Percentiles rank a stretch among this genome's conserved stretches.
Evolutionary conservation across 1,140 invertebrate species (phyloP).

Genomic region (Schmidtea mediterranea): DNA sequence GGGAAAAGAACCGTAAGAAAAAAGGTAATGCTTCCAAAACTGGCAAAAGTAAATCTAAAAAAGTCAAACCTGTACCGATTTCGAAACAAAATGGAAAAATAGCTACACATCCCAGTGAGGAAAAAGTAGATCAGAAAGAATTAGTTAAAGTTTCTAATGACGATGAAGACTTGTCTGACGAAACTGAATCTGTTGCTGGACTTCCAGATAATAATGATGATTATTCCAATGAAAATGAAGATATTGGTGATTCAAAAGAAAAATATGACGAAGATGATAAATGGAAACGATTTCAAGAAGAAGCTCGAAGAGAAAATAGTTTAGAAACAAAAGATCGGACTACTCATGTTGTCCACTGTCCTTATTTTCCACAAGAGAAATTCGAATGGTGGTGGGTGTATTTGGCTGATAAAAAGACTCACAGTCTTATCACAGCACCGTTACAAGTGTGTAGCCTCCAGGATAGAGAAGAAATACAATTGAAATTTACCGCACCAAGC

Average conservation of each 20-base stretch:
- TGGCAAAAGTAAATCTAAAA: no score
- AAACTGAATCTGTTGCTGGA: no score
- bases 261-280: background rate
- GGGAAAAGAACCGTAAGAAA: no score
- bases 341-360: constrained; percentile 72
- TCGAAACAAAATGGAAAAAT: no score
- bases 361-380: constrained; percentile 75
- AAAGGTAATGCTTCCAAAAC: no score
- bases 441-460: constrained; percentile 44
- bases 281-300: background rate
- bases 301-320: background rate
- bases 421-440: constrained; percentile 58
- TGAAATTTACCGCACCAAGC: constrained; percentile 7
- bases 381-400: constrained; percentile 99
- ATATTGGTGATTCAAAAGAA: no score
- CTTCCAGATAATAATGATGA: no score
- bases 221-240: background rate
- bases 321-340: background rate
- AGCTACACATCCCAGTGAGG: no score
- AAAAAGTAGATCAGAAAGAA: no score
- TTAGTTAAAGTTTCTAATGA: no score
- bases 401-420: constrained; percentile 68
- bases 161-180: no score
- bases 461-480: constrained; percentile 21
- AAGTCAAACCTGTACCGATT: no score